Evolutionary conservation across 2,888 invertebrate species (phyloP), one percentile per base, ranked within the genome.

Genomic region (Artemia sinica): DNA sequence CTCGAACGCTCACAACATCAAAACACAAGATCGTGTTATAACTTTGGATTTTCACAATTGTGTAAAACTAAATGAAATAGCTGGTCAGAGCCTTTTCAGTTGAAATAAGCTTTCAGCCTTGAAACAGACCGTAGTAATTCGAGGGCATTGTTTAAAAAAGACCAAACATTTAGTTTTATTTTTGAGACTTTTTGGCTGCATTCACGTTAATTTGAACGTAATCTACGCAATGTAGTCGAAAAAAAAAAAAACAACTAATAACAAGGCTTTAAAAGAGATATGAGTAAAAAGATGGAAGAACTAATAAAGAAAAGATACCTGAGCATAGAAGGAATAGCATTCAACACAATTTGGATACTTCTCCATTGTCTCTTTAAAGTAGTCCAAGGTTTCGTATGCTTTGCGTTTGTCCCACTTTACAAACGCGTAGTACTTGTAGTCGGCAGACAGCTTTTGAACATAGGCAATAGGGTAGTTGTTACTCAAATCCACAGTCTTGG

Each of bases 361-460:
- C 69, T 86, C 84, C 49, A 89, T 81, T 18, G 88, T 85, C 71
- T 83, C 81, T 75, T 88, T 84, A 78, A 94, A 93, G 72, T 85
- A 84, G 71, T 82, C 79, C 76, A 89, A 82, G 1, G 87, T 86
- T 74, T 83, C 81, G 74, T 84, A 81, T 68, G 88, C 76, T 49
- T 71, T 72, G 48, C 71, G 65, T 10, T 51, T 51, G 76, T 86
- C 84, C 74, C 82, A 82, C 66, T 82, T 80, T 67, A 82, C 75
- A 71, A 85, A 81, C 49, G 86, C 85, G 58, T 58, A 58, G 75
- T 84, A 81, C 74, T 88, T 84, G 76, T 91, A 93, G 76, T 91
- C 88, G 51, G 88, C 87, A 78, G 91, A 94, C 76, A 89, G 89
- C 78, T 91, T 92, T 77, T 95, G 95, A 68, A 91, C 89, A 73